phyloP scores from a whole-genome alignment of 92 coral and sea anemone species.

The Porites lobata region DNA sequence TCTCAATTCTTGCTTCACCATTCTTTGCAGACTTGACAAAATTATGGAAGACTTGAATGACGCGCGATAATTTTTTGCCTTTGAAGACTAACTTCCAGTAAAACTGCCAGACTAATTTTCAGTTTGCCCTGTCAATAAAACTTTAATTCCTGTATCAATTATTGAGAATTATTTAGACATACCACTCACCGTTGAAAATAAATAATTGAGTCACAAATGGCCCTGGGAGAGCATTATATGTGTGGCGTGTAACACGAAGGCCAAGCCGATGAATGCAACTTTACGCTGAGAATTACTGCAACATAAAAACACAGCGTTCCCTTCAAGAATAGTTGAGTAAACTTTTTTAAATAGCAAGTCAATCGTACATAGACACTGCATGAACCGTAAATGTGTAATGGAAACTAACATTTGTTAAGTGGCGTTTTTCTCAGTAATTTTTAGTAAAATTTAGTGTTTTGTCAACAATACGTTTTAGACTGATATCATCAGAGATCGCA shows the following conservation, averaged over 20 bases:
- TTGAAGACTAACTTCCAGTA: background rate
- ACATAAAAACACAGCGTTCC: background rate
- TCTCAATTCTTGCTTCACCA: background rate
- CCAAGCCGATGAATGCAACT: background rate
- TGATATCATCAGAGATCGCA: background rate
- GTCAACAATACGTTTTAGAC: background rate
- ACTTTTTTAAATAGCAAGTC: background rate
- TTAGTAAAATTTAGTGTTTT: background rate
- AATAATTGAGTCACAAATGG: constrained; percentile 28
- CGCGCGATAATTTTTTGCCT: background rate
- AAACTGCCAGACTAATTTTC: background rate
- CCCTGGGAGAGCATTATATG: background rate
- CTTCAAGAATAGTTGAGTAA: background rate
- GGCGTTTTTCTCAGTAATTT: background rate
- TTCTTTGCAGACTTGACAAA: background rate
- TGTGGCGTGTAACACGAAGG: background rate
- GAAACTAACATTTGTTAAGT: background rate
- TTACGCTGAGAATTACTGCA: background rate
- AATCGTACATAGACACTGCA: background rate
- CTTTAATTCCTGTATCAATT: constrained; percentile 35
- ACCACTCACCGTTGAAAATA: constrained; percentile 9
- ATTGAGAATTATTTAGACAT: constrained; percentile 29
- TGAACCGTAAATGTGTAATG: too few species aligned
- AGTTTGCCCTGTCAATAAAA: constrained; percentile 16
- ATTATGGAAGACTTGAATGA: background rate